Evolutionary conservation across 2,888 invertebrate genomes (phyloP).

Genomic region (Trachelus iudaicus): DNA sequence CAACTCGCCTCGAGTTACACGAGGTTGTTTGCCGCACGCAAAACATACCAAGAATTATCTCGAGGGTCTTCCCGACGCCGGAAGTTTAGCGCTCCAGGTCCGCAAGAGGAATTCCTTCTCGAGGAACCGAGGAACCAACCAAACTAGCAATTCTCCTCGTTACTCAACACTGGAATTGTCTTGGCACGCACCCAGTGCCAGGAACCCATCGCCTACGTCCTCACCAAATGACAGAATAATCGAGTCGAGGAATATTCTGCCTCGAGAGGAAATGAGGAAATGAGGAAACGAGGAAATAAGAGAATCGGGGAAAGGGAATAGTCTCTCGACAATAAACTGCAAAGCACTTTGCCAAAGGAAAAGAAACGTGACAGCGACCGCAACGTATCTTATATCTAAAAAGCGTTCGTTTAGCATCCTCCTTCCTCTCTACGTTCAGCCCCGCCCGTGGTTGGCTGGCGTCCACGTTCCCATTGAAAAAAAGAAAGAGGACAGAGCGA

Average conservation of each 20-base stretch:
- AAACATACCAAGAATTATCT: constrained; percentile 10
- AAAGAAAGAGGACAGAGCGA: constrained; percentile 1
- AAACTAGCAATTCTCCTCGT: no score
- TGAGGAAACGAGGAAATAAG: constrained; percentile 2
- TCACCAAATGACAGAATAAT: constrained; percentile 51
- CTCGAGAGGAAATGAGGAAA: neutral
- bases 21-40: constrained; percentile 25
- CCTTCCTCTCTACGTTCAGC: no score
- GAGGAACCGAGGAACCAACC: no score
- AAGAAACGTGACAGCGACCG: no score
- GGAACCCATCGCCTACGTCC: no score
- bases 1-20: constrained; percentile 31
- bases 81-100: no score
- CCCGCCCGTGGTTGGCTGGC: no score
- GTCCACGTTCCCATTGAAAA: neutral
- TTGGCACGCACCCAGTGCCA: constrained; percentile 40
- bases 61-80: neutral
- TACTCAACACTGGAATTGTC: constrained; percentile 36
- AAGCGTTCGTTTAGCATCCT: no score
- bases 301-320: constrained; percentile 9
- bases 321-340: neutral
- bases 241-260: constrained; percentile 28
- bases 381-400: no score
- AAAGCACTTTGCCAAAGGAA: no score
- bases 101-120: no score